phyloP scores from a whole-genome alignment of 2,888 invertebrate genomes.

The Dione juno region DNA sequence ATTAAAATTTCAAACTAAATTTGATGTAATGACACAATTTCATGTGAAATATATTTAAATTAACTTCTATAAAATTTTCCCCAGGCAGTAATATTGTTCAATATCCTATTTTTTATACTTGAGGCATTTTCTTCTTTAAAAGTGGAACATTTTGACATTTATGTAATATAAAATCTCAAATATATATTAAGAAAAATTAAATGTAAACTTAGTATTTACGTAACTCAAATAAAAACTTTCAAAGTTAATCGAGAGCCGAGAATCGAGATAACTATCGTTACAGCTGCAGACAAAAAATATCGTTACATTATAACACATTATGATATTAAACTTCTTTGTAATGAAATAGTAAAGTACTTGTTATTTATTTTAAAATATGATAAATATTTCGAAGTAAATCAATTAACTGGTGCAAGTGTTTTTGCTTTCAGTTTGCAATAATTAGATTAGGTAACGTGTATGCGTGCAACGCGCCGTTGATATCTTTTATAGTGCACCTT shows the following conservation, averaged over 20 bases:
- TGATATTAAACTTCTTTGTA: not conserved
- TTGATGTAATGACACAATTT: too few relatives aligned
- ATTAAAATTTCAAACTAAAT: too few relatives aligned
- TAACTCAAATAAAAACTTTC: constrained; percentile 15
- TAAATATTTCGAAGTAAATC: constrained; percentile 13
- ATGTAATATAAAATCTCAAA: not conserved
- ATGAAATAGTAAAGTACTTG: constrained; percentile 3
- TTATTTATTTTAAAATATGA: constrained; percentile 14
- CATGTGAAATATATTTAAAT: too few relatives aligned
- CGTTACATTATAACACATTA: not conserved
- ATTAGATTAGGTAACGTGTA: constrained; percentile 45
- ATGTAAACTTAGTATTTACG: not conserved
- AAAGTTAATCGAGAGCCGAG: constrained; percentile 13
- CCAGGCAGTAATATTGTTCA: too few relatives aligned
- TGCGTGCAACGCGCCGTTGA: constrained; percentile 44
- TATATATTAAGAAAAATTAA: not conserved
- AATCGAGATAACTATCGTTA: not conserved
- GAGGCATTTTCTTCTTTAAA: too few relatives aligned
- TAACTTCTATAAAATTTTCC: too few relatives aligned
- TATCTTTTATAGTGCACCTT: constrained; percentile 47
- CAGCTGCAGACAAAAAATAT: not conserved
- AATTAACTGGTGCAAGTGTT: constrained; percentile 20
- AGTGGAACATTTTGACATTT: not conserved
- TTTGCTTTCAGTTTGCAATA: constrained; percentile 21
- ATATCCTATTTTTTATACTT: too few relatives aligned